Conservation (phyloP, 2,797 vertebrate genomes). For the Mareca penelope region DNA sequence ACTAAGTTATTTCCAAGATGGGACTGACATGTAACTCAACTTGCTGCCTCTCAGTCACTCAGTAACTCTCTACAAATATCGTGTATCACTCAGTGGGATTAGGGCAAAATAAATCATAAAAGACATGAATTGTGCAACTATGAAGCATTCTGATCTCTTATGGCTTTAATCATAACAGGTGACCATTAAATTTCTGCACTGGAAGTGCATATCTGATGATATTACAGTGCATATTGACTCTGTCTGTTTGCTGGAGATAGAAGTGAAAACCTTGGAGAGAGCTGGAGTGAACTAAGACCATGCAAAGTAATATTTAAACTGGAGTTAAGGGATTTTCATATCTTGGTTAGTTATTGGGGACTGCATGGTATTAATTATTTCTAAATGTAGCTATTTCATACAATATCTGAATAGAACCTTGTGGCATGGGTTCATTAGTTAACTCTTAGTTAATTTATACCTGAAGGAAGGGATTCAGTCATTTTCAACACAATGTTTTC, state of each 20-base stretch:
- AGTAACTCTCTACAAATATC: conserved; percentile 10
- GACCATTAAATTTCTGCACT: not conserved
- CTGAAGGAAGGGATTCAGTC: not conserved
- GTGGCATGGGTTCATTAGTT: not conserved
- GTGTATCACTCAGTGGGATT: not conserved
- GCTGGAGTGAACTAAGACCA: not conserved
- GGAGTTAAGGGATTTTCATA: not conserved
- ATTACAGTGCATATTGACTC: not conserved
- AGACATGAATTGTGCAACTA: not conserved
- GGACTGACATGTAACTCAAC: not conserved
- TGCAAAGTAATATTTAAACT: not conserved
- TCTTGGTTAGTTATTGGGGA: not conserved
- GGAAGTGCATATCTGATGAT: not conserved
- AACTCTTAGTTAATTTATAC: not conserved
- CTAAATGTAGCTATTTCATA: not conserved
- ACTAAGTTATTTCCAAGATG: not conserved
- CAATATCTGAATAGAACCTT: not conserved
- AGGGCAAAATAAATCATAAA: not conserved
- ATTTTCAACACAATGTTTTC: not conserved
- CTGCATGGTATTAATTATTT: not conserved
- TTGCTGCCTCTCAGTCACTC: not conserved
- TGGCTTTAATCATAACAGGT: not conserved
- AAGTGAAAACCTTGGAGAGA: not conserved
- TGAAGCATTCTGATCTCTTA: not conserved
- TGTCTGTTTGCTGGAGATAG: conserved; percentile 27